phyloP scores from a whole-genome alignment of 92 coral and sea anemone genomes.

The Montipora capitata region DNA sequence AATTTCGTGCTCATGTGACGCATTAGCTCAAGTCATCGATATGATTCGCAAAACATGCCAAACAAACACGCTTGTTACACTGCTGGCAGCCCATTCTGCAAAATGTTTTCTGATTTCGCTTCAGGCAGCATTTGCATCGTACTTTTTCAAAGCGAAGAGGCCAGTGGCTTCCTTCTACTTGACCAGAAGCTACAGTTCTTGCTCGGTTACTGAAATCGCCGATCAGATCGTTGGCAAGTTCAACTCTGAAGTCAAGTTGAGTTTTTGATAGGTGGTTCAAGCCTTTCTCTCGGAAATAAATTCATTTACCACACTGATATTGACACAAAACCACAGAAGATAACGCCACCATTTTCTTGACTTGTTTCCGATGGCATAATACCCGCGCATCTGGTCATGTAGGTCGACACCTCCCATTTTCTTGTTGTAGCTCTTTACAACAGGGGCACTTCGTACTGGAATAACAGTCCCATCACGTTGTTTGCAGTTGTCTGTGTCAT shows the following conservation, averaged over 20 bases:
- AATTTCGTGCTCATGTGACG: constrained; percentile 27
- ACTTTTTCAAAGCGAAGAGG: constrained; percentile 51
- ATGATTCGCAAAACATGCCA: constrained; percentile 24
- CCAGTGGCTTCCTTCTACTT: constrained; percentile 64
- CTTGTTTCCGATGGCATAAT: constrained; percentile 29
- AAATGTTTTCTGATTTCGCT: constrained; percentile 3
- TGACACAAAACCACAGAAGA: constrained; percentile 35
- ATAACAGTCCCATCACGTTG: constrained; percentile 55
- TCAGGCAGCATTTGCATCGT: constrained; percentile 40
- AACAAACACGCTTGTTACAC: constrained; percentile 26
- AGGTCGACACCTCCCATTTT: constrained; percentile 67
- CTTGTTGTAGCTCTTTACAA: constrained; percentile 62
- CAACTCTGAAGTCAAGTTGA: constrained; percentile 62
- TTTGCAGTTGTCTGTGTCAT: constrained; percentile 36
- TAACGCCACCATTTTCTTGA: constrained; percentile 61
- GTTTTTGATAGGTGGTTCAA: constrained; percentile 48
- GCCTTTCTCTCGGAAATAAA: constrained; percentile 33
- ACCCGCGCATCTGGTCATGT: constrained; percentile 41
- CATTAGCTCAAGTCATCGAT: constrained; percentile 4
- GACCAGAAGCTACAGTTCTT: constrained; percentile 41
- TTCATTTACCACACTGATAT: constrained; percentile 50
- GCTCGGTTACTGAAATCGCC: constrained; percentile 32
- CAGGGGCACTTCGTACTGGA: constrained; percentile 46
- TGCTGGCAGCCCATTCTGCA: constrained; percentile 39
- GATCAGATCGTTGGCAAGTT: constrained; percentile 56